These are phyloP conservation scores for Gonocerus acuteangulatus DNA, from an alignment of 2,888 invertebrate species.

Conservation along the genomic window DNA sequence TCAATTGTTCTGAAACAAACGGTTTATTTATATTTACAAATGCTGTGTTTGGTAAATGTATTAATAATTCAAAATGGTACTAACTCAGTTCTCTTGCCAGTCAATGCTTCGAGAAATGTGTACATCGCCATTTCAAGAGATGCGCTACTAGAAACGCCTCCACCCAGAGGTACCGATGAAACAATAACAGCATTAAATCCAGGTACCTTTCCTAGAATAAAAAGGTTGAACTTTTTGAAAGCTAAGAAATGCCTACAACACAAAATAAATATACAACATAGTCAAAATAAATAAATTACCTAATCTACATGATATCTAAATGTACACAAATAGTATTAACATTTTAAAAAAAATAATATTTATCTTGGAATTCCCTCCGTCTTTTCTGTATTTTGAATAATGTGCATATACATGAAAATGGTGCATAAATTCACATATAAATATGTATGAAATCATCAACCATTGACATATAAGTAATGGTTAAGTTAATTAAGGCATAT, in stretches of 20 bases:
- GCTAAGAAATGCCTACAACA: not conserved
- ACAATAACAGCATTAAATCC: conserved; percentile 77
- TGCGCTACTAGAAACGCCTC: conserved; percentile 87
- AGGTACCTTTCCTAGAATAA: conserved; percentile 9
- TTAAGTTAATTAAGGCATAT: too few relatives aligned
- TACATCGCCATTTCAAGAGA: conserved; percentile 82
- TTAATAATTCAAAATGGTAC: too few relatives aligned
- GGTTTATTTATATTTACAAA: not conserved
- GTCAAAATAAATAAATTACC: not conserved
- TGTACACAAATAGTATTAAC: too few relatives aligned
- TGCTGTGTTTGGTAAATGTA: too few relatives aligned
- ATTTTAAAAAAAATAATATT: too few relatives aligned
- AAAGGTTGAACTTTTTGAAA: too few relatives aligned
- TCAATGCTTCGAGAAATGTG: conserved; percentile 72
- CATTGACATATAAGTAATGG: too few relatives aligned
- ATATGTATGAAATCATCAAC: too few relatives aligned
- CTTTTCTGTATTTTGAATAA: too few relatives aligned
- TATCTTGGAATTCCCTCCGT: too few relatives aligned
- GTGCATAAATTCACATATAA: too few relatives aligned
- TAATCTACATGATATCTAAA: not conserved
- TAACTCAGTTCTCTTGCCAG: conserved; percentile 38
- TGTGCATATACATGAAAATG: too few relatives aligned
- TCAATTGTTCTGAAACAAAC: not conserved
- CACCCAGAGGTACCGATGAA: conserved; percentile 79
- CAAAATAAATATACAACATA: not conserved